These are phyloP conservation scores for Lordiphosa mommai DNA, from an alignment of 1,140 invertebrate species.

Conservation along the genomic window DNA sequence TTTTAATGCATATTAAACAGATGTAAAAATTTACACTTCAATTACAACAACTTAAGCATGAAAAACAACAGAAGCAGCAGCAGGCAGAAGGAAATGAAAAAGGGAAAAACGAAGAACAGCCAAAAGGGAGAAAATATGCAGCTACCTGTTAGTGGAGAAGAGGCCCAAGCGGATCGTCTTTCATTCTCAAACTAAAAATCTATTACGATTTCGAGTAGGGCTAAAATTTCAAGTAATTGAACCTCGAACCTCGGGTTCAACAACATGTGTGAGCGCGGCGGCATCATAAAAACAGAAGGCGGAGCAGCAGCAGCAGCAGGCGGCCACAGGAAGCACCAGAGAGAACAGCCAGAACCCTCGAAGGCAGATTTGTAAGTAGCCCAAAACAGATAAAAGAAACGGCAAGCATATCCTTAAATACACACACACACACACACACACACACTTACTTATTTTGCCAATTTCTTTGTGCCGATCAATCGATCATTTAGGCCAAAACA, in stretches of 20 bases:
- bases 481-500: slow-evolving; percentile 36
- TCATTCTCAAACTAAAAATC: background rate
- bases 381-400: no score
- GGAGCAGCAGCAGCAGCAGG: slow-evolving; percentile 6
- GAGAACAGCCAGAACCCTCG: background rate
- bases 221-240: slow-evolving; percentile 76
- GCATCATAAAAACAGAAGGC: background rate
- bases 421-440: no score
- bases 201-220: slow-evolving; percentile 19
- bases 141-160: no score
- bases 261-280: slow-evolving; percentile 6
- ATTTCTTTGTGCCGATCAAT: slow-evolving; percentile 23
- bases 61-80: slow-evolving; percentile 12
- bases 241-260: slow-evolving; percentile 29
- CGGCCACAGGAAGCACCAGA: slow-evolving; percentile 23
- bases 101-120: no score
- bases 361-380: no score
- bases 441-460: no score
- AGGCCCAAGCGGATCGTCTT: no score
- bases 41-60: slow-evolving; percentile 64
- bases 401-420: no score
- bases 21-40: slow-evolving; percentile 65
- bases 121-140: no score
- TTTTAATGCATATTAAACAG: slow-evolving; percentile 68
- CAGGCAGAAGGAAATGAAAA: slow-evolving; percentile 11